Evolutionary conservation across 64 coral and sea anemone species (phyloP), one percentile per base, ranked within the genome.

Genomic region (Porites australiensis): DNA sequence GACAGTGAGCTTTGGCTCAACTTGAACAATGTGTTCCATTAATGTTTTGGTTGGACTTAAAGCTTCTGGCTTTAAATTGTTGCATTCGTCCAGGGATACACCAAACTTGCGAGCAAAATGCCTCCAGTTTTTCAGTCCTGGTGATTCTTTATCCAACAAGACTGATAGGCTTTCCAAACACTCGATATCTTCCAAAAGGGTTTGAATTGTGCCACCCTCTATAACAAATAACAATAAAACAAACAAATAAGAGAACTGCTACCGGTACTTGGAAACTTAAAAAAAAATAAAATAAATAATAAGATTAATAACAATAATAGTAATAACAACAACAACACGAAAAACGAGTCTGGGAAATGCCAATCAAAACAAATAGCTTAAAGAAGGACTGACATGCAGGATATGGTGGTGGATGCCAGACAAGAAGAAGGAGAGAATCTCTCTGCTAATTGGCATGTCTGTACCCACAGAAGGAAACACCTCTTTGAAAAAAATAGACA

Each of bases 31-130:
- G 57, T 90, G 70, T 46, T 79, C 88, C 62, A 90, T 50, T 11
- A 70, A 67, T 52, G 16, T 20, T 67, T 90, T 90, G 88, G 88
- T 90, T 47, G 88, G 88, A 45, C 88, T 79, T 15, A 15, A 4
- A 44, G 21, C 9, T 27, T 20, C 77, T 19, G 88, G 88, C 13
- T 80, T 53, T 48, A 90, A 58, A 10, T 18, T 8, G 16, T 54
- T 4, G 16, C 77, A 69, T 20, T 90, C 21, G 9, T 77, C 77
- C 13, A 67, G 23, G 77, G 45, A 69, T 58, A 90, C 68, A 18
- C 14, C 76, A 70, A 23, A 80, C 19, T 50, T 23, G n/a, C 15
- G 61, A 37, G 88, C 88, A 54, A 90, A 77, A 70, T 90, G 76
- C n/a, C 3, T 64, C 88, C 88, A 90, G 88, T 80, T 70, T 3